These are phyloP conservation scores for Delichon dasypus DNA, from an alignment of 2,797 vertebrate species.

Conservation along the genomic window DNA sequence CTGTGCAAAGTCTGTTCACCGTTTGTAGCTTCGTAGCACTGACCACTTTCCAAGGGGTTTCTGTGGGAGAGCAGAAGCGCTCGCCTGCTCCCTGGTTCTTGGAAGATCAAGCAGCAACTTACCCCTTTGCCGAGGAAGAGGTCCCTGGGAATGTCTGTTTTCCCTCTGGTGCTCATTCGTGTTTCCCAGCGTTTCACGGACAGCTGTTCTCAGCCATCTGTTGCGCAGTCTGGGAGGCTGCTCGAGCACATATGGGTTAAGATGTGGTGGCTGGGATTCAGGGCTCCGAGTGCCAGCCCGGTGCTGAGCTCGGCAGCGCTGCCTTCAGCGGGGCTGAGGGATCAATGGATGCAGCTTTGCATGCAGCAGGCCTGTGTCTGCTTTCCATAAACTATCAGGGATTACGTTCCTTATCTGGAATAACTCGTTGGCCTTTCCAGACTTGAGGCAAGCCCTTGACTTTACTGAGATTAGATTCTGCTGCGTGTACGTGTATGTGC, in stretches of 20 bases:
- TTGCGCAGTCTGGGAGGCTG: background rate
- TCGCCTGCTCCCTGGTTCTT: background rate
- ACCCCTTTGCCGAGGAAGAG: background rate
- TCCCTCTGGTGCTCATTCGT: background rate
- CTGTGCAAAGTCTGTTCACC: background rate
- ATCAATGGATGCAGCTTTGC: background rate
- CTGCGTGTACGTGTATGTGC: fast-evolving
- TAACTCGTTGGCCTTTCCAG: background rate
- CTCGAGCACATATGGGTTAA: background rate
- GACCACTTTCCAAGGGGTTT: background rate
- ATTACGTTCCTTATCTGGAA: background rate
- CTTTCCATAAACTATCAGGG: background rate
- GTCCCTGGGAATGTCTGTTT: background rate
- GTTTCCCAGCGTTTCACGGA: background rate
- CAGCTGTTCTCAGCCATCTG: slow-evolving; percentile 36
- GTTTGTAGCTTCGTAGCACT: background rate
- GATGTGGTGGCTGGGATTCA: fast-evolving
- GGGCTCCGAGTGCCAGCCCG: background rate
- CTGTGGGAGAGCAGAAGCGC: background rate
- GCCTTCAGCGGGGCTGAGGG: background rate
- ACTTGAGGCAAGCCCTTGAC: background rate
- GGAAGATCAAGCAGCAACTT: background rate
- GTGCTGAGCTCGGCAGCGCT: background rate
- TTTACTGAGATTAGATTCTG: background rate
- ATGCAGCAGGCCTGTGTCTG: background rate